Base-by-base conservation (phyloP, 1,140 invertebrate genomes). In the Saxidomus purpurata region DNA sequence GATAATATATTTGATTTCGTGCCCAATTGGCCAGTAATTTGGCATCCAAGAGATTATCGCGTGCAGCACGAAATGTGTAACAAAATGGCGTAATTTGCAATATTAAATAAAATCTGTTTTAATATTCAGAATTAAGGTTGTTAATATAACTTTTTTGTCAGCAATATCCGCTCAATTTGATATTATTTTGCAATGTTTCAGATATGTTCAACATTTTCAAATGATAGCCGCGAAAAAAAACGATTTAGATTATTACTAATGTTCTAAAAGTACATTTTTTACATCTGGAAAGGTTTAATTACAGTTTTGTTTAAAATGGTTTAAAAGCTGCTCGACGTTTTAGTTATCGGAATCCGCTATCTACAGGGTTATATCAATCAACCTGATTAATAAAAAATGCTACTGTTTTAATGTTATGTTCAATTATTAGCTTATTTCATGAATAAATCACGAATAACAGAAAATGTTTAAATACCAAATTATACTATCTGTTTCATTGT, bases 381-480 rank as follows among this genome's bases (percentile, higher is more conserved):
- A 25, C 4, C 6, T 28, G 59, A 63, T 63, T 63, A 63, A 63
- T 28, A 43, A 43, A 4, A 25, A 6, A 25, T 0, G 3, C 59
- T 71, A 43, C 67, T 38, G 17, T 36, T 25, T 77, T 77, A 77
- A 77, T 52, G 43, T 25, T 77, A 47, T 77, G 40, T 52, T 25
- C 74, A 77, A 47, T 77, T 52, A 79, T 79, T 52, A 55, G 49
- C 43, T 28, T 55, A 52, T 49, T 79, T 79, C 76, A 36, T 79
- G 76, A 79, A 52, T 79, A 79, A 79, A 79, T 79, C 76, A 55
- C 74, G 17, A 79, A 2, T 13, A 55, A 79, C 47, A 55, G 76
- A 49, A 55, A 77, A 47, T 28, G 47, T 77, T 49, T 52, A 52
- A 77, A 47, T 77, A 49, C 74, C 47, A 79, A 79, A 79, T 79